Evolutionary conservation across 2,888 invertebrate genomes (phyloP).

Genomic region (Pseudococcus longispinus): DNA sequence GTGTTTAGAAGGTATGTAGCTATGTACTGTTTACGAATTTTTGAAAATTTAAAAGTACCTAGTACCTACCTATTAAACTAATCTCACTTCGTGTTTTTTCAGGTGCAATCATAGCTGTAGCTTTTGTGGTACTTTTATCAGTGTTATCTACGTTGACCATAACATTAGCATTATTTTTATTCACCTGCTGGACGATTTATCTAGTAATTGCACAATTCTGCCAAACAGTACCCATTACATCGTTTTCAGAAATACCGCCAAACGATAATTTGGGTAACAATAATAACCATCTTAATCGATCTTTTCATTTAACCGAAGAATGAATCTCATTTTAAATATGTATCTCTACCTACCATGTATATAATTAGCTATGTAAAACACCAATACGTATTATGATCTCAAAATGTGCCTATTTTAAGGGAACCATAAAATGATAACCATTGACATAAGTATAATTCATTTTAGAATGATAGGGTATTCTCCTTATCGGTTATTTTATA

Average conservation of each 20-base stretch:
- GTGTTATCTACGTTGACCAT: constrained; percentile 36
- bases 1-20: background rate
- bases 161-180: background rate
- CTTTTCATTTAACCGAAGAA: background rate
- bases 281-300: constrained; percentile 20
- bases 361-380: background rate
- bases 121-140: constrained; percentile 29
- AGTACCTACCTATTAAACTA: background rate
- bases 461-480: background rate
- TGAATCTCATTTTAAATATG: background rate
- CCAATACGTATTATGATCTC: constrained; percentile 16
- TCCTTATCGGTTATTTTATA: background rate
- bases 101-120: constrained; percentile 40
- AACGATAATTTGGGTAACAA: background rate
- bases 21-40: too few species aligned
- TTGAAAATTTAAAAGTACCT: too few species aligned
- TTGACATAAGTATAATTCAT: background rate
- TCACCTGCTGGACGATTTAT: constrained; percentile 22
- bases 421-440: background rate
- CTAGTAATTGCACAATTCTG: background rate
- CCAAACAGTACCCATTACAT: background rate
- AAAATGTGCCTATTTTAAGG: background rate
- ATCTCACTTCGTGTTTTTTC: background rate
- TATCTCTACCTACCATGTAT: background rate
- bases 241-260: background rate